phyloP scores from a whole-genome alignment of 2,888 invertebrate species.

The Aromia moschata region DNA sequence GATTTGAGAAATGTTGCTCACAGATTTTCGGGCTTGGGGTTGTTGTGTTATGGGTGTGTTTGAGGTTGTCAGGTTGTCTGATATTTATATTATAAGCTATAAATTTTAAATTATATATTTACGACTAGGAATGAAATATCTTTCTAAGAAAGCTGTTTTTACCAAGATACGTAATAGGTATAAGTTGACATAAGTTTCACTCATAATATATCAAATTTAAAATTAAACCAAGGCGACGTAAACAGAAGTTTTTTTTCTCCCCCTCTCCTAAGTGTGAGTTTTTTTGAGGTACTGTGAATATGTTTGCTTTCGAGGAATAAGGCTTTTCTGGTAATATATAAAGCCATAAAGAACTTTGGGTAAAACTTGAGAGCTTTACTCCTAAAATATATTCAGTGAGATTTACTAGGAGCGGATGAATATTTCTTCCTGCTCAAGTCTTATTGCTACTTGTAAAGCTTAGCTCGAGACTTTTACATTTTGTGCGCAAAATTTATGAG shows the following conservation, averaged over 20 bases:
- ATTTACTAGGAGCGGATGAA: constrained; percentile 38
- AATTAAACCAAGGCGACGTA: neutral
- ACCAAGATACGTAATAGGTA: no score
- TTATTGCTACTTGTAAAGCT: constrained; percentile 33
- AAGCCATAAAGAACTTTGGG: constrained; percentile 37
- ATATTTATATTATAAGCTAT: no score
- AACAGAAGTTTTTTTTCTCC: neutral
- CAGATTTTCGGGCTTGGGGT: no score
- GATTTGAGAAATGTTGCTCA: no score
- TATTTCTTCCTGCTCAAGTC: constrained; percentile 36
- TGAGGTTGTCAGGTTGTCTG: no score
- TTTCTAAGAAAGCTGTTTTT: no score
- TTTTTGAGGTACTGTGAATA: neutral
- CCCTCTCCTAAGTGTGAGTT: neutral
- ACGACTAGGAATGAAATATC: no score
- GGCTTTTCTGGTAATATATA: constrained; percentile 14
- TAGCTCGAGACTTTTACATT: constrained; percentile 29
- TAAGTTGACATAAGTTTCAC: no score
- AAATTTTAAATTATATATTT: no score
- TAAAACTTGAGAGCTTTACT: constrained; percentile 40
- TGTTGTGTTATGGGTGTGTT: no score
- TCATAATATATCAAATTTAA: neutral
- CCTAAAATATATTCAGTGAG: constrained; percentile 41
- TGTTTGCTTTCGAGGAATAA: constrained; percentile 2
- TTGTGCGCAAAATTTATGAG: constrained; percentile 29